These are phyloP conservation scores for Valencia hispanica DNA, from an alignment of 2,797 vertebrate genomes.

Conservation along the genomic window DNA sequence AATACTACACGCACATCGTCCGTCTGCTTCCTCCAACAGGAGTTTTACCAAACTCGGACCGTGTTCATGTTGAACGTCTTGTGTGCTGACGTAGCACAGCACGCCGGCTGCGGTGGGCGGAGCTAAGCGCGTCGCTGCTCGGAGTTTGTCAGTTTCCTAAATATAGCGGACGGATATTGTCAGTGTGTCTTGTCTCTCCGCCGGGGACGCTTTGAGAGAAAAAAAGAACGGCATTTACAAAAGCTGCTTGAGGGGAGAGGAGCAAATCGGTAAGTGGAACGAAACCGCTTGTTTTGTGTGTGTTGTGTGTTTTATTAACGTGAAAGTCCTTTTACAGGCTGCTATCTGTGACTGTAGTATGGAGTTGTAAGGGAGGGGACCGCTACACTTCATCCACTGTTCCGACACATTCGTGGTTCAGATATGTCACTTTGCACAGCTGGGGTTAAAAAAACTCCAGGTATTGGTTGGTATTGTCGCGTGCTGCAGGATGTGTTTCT, in stretches of 20 bases:
- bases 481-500: not conserved
- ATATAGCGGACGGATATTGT: constrained; percentile 49
- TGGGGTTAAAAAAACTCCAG: not conserved
- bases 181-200: not conserved
- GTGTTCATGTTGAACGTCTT: not conserved
- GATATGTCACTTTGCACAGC: not conserved
- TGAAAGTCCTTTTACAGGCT: not conserved
- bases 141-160: constrained; percentile 70
- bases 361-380: not conserved
- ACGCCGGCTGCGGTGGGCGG: constrained; percentile 54
- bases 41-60: too few relatives aligned
- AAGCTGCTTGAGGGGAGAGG: not conserved
- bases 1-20: too few relatives aligned
- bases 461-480: not conserved
- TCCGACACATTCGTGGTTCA: not conserved
- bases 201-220: constrained; percentile 13
- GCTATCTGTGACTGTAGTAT: not conserved
- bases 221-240: constrained; percentile 1
- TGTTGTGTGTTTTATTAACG: not conserved
- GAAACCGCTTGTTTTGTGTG: not conserved
- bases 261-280: constrained; percentile 39
- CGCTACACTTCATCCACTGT: not conserved
- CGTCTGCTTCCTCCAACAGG: too few relatives aligned
- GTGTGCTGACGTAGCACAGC: not conserved
- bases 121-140: constrained; percentile 30